A percentile compares a stretch with the other conserved stretches of the same genome.
phyloP scores from a whole-genome alignment of 2,888 invertebrate genomes.

The Sarcophaga caerulescens region DNA sequence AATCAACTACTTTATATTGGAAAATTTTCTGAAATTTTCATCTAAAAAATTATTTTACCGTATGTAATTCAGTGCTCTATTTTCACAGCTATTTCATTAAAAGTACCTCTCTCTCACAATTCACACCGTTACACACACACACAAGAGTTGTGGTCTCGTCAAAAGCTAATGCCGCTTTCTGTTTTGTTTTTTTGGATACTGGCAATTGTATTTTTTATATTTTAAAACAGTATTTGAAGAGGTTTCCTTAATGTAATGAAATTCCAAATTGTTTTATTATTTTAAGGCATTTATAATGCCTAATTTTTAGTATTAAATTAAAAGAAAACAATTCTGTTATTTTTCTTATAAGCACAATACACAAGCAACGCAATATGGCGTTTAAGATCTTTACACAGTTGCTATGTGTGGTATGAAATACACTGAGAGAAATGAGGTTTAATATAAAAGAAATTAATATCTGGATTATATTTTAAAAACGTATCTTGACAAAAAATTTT shows the following conservation, averaged over 20 bases:
- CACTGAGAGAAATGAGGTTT: constrained; percentile 6
- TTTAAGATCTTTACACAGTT: constrained; percentile 30
- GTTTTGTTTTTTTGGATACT: not conserved
- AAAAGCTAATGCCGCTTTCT: constrained; percentile 23
- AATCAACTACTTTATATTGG: not conserved
- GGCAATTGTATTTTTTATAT: not conserved
- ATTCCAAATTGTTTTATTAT: not conserved
- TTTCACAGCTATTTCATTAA: not conserved
- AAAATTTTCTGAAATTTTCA: constrained; percentile 12
- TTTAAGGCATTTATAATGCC: constrained; percentile 35
- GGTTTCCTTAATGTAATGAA: not conserved
- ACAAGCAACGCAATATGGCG: constrained; percentile 51
- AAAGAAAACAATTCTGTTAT: constrained; percentile 14
- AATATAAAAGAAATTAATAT: not conserved
- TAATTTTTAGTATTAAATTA: not conserved
- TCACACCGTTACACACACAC: too few species aligned
- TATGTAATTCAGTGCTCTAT: not conserved
- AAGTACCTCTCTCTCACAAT: not conserved
- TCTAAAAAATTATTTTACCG: constrained; percentile 11
- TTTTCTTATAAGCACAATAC: constrained; percentile 22
- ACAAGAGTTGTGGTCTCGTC: constrained; percentile 9
- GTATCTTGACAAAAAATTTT: not conserved
- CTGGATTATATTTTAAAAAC: too few species aligned
- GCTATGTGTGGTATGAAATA: constrained; percentile 13
- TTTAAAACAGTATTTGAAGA: constrained; percentile 6